Evolutionary conservation across 2,888 invertebrate genomes (phyloP).

Genomic region (Drosophila neonasuta): DNA sequence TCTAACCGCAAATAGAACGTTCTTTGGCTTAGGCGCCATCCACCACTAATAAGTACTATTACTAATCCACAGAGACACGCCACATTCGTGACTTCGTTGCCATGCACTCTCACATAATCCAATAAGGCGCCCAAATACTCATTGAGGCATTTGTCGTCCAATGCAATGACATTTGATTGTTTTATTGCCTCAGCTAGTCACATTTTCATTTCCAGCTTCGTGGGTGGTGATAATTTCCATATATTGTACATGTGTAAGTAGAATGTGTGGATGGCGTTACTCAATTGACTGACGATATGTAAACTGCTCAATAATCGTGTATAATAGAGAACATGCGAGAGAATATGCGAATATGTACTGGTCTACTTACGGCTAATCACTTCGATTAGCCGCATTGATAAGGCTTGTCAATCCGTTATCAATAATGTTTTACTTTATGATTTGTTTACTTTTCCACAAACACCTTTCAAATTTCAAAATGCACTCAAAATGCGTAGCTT

Average conservation of each 20-base stretch:
- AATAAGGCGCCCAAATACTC: constrained; percentile 58
- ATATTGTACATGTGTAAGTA: neutral
- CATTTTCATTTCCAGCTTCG: constrained; percentile 36
- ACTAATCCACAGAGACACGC: constrained; percentile 65
- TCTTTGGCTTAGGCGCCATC: constrained; percentile 21
- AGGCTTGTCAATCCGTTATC: constrained; percentile 53
- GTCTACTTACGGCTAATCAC: constrained; percentile 50
- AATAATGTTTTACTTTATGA: constrained; percentile 43
- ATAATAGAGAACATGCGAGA: constrained; percentile 1
- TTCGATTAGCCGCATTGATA: constrained; percentile 66
- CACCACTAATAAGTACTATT: constrained; percentile 38
- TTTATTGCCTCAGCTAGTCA: constrained; percentile 67
- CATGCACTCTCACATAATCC: constrained; percentile 57
- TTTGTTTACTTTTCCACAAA: constrained; percentile 64
- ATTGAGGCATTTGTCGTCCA: constrained; percentile 18
- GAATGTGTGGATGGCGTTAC: constrained; percentile 2
- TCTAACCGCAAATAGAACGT: constrained; percentile 17
- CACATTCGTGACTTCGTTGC: constrained; percentile 27
- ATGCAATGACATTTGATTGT: constrained; percentile 62
- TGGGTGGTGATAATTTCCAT: constrained; percentile 34
- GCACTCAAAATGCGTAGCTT: constrained; percentile 23
- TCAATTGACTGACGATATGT: constrained; percentile 44
- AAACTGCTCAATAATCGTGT: constrained; percentile 16
- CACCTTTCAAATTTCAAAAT: constrained; percentile 31
- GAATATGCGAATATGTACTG: constrained; percentile 4